Base-by-base conservation (phyloP, 2,888 invertebrate genomes). In the Panopea generosa region DNA sequence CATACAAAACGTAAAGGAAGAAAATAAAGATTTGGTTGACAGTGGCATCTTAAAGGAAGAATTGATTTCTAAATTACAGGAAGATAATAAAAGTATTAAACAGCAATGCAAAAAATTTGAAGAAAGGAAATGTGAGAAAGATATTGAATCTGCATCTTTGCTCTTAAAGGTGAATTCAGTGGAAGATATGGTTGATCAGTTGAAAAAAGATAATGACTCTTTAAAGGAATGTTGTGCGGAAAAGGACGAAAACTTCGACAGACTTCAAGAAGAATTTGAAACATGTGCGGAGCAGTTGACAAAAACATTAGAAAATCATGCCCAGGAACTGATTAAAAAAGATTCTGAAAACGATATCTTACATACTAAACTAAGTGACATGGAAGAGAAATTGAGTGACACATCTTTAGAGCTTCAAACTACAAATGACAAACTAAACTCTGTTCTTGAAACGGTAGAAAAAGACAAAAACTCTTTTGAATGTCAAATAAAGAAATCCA, bases 301-400 rank as follows among this genome's bases (percentile, higher is more conserved):
- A 33, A 63, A 74, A 71, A 71, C 74, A 49, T 74, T 74, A 65
- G 68, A 2, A 79, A 79, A 50, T 79, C 74, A 22, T 53, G 74
- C 16, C 70, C 74, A 45, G 55, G 59, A 9, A 50, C 75, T 50
- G 74, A n/a, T 79, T 33, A 63, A 55, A 47, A 24, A 73, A 22
- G 72, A 70, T 43, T 73, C 70, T 49, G 83, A 83, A 60, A 80
- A 80, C 68, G 77, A 78, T 71, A 43, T 56, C 29, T 45, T 78
- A 16, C 61, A 33, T 4, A 22, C 60, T 50, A 68, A 70, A 16
- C 27, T 73, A 38, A 61, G 67, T 56, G 77, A 73, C 22, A 24
- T 67, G 14, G 62, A 33, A n/a, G 11, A 29, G 2, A 45, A 59
- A 14, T 27, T 52, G 27, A 56, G 56, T 38, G 40, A 62, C 11